Percentiles rank a stretch among this genome's conserved stretches.
phyloP scores from a whole-genome alignment of 2,113 vertebrate genomes.

The Loxodonta africana region DNA sequence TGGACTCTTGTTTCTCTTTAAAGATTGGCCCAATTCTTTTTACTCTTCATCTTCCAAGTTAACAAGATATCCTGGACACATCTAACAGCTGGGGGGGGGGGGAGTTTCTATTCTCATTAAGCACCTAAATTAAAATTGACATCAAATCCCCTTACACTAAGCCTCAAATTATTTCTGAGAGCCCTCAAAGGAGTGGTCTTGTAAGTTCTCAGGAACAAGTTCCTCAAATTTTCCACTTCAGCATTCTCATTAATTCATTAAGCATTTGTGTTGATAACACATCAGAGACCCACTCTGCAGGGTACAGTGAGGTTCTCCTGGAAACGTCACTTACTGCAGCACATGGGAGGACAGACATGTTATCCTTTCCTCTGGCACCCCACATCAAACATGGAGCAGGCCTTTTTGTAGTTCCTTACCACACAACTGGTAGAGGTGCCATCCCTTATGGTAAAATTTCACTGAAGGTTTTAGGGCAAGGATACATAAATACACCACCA shows the following conservation, averaged over 20 bases:
- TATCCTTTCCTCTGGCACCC: neutral
- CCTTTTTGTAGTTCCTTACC: neutral
- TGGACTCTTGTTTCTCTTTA: neutral
- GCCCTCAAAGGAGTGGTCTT: neutral
- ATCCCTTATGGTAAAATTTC: neutral
- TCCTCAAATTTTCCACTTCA: constrained; percentile 53
- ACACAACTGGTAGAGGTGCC: neutral
- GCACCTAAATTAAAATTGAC: constrained; percentile 13
- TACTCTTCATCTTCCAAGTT: neutral
- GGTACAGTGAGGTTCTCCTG: neutral
- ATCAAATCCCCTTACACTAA: neutral
- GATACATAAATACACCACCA: neutral
- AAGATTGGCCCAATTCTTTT: neutral
- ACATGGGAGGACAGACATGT: neutral
- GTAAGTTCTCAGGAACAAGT: neutral
- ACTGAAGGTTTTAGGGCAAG: neutral
- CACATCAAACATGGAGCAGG: neutral
- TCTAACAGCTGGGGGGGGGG: neutral
- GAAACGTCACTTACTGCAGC: neutral
- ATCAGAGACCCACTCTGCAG: neutral
- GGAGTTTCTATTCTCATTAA: constrained; percentile 52
- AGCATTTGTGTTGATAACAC: neutral
- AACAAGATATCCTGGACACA: neutral
- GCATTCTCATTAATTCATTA: constrained; percentile 45
- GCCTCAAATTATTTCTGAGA: constrained; percentile 36